Evolutionary conservation across 2,797 vertebrate species (phyloP), one percentile per base, ranked within the genome.

Genomic region (Cossypha niveicapilla): DNA sequence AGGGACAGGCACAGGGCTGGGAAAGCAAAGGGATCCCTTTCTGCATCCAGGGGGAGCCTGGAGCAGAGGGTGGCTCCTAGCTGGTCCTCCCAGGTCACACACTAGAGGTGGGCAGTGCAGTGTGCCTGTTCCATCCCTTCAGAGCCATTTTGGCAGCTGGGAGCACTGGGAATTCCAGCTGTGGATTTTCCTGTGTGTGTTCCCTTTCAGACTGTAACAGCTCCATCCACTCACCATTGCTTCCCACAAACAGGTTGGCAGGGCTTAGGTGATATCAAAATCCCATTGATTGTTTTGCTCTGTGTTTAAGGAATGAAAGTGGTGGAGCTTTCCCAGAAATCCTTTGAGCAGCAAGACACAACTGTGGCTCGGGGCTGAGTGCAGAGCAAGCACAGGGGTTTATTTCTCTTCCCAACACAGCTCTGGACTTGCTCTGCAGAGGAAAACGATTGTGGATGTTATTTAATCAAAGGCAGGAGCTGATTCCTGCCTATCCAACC

Each of bases 271-370:
- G 66, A 72, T 93, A 95, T 87, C 94, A 88, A 66, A 93, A 94
- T 66, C 74, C 96, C 96, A 97, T 95, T 92, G 97, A 94, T 96
- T 95, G 90, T 96, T 97, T 96, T 92, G 95, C 93, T 96, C 56
- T 68, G 77, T 86, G 82, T 94, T 97, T 95, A 96, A 96, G 95
- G 95, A 96, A 96, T 93, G 91, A 96, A 97, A 97, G 96, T 28
- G 63, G 87, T 8, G 57, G 83, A 81, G 96, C 88, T 93, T 94
- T 78, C 41, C 15, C 72, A 92, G 93, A 87, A 87, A 96, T 93
- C 86, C 96, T 93, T 74, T 89, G 86, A 95, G 97, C 90, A 66
- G 83, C 61, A 3, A 94, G 94, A 90, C 53, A 73, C 63, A 48
- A n/a, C n/a, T 1, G 25, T 3, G 63, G 93, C 96, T 72, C 45